Conservation (phyloP, 2,888 invertebrate species). For the Ennomos fuscantarius region DNA sequence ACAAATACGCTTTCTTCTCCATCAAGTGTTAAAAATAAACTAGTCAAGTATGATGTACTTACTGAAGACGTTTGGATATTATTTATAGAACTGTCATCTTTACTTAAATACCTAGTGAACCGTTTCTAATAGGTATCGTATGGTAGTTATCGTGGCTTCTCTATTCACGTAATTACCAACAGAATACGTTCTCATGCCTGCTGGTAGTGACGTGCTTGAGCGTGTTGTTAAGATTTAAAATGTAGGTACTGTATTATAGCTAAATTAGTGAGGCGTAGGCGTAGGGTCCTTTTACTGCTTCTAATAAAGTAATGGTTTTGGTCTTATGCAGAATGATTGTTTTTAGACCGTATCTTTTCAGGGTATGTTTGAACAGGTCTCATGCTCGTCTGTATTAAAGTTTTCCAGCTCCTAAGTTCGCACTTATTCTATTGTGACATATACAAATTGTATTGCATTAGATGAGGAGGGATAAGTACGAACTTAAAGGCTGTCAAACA, state of each 20-base stretch:
- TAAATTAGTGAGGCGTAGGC: slow-evolving; percentile 21
- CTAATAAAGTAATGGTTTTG: slow-evolving; percentile 1
- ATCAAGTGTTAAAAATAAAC: slow-evolving; percentile 63
- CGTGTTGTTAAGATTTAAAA: slow-evolving; percentile 26
- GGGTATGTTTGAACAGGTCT: too few relatives aligned
- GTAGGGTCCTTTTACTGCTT: slow-evolving; percentile 17
- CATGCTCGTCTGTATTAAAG: too few relatives aligned
- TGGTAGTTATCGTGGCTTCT: slow-evolving; percentile 68
- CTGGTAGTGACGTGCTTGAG: slow-evolving; percentile 32
- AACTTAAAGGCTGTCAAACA: too few relatives aligned
- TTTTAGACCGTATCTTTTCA: too few relatives aligned
- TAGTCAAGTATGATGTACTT: slow-evolving; percentile 55
- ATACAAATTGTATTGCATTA: too few relatives aligned
- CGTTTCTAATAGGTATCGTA: slow-evolving; percentile 73
- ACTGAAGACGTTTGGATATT: slow-evolving; percentile 60
- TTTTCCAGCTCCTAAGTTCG: too few relatives aligned
- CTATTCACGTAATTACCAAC: slow-evolving; percentile 73
- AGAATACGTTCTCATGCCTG: slow-evolving; percentile 43
- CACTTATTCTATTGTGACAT: too few relatives aligned
- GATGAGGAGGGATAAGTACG: too few relatives aligned
- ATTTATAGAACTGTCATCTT: slow-evolving; percentile 81
- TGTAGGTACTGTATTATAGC: slow-evolving; percentile 23
- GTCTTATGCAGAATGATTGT: too few relatives aligned
- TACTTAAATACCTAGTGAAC: slow-evolving; percentile 81
- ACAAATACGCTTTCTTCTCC: slow-evolving; percentile 63